phyloP scores from a whole-genome alignment of 2,797 vertebrate species.

The Sebastolobus altivelis region DNA sequence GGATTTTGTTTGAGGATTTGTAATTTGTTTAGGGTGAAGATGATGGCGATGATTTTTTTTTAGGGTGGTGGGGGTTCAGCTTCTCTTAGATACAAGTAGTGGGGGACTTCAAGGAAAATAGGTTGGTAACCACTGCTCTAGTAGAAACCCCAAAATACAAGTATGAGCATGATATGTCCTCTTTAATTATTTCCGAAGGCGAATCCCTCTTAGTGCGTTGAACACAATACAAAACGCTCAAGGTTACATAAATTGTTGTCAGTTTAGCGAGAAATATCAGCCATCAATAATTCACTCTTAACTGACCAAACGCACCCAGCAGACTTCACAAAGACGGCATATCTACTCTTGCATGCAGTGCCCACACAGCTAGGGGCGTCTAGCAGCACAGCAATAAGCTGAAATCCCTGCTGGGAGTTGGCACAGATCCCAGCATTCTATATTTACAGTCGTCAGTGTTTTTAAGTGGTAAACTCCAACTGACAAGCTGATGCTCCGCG shows the following conservation, averaged over 20 bases:
- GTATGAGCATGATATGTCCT: not conserved
- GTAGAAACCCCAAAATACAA: too few species aligned
- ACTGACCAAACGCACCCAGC: constrained; percentile 35
- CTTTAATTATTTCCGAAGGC: constrained; percentile 10
- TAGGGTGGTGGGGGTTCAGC: too few species aligned
- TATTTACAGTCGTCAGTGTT: constrained; percentile 55
- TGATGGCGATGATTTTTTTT: too few species aligned
- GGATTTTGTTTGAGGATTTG: too few species aligned
- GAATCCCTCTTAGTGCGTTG: not conserved
- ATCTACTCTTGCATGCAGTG: constrained; percentile 18
- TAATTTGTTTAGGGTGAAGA: too few species aligned
- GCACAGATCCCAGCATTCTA: constrained; percentile 40
- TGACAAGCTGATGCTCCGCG: constrained; percentile 41
- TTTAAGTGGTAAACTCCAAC: constrained; percentile 48
- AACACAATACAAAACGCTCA: constrained; percentile 28
- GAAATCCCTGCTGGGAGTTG: constrained; percentile 49
- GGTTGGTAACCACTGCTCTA: too few species aligned
- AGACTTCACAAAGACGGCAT: constrained; percentile 37
- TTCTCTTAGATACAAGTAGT: too few species aligned
- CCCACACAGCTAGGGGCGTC: constrained; percentile 43
- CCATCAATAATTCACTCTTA: constrained; percentile 25
- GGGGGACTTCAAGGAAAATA: too few species aligned
- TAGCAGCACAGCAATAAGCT: constrained; percentile 51
- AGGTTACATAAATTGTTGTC: constrained; percentile 12
- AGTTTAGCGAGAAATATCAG: constrained; percentile 10